Conservation (phyloP, 2,888 invertebrate species). For the Ypsolopha scabrella region DNA sequence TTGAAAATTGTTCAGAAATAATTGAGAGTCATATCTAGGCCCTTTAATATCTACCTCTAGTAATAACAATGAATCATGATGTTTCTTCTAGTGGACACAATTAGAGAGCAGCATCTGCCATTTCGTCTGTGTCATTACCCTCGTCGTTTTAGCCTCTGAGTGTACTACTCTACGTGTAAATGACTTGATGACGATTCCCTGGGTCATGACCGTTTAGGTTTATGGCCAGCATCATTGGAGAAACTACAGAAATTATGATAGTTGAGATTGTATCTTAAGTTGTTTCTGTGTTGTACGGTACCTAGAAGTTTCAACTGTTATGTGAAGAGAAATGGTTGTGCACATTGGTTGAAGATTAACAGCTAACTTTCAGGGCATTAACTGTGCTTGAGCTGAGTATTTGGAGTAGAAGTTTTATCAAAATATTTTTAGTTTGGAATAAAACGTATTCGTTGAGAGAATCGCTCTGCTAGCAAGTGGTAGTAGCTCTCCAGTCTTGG, state of each 20-base stretch:
- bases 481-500: too few relatives aligned
- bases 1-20: too few relatives aligned
- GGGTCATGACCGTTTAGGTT: constrained; percentile 45
- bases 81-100: constrained; percentile 22
- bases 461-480: too few relatives aligned
- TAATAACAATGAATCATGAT: not conserved
- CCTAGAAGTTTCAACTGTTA: not conserved
- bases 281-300: not conserved
- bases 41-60: too few relatives aligned
- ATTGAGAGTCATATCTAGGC: too few relatives aligned
- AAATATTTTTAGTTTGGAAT: too few relatives aligned
- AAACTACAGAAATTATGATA: constrained; percentile 22
- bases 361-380: not conserved
- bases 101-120: constrained; percentile 57
- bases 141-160: constrained; percentile 61
- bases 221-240: constrained; percentile 30
- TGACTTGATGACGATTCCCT: constrained; percentile 45
- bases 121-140: constrained; percentile 48
- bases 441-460: too few relatives aligned
- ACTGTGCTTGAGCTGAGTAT: too few relatives aligned
- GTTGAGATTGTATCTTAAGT: constrained; percentile 12
- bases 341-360: not conserved
- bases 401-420: too few relatives aligned
- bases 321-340: not conserved
- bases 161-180: constrained; percentile 35